Evolutionary conservation across 2,888 invertebrate species (phyloP).

Genomic region (Nomada ferruginata): DNA sequence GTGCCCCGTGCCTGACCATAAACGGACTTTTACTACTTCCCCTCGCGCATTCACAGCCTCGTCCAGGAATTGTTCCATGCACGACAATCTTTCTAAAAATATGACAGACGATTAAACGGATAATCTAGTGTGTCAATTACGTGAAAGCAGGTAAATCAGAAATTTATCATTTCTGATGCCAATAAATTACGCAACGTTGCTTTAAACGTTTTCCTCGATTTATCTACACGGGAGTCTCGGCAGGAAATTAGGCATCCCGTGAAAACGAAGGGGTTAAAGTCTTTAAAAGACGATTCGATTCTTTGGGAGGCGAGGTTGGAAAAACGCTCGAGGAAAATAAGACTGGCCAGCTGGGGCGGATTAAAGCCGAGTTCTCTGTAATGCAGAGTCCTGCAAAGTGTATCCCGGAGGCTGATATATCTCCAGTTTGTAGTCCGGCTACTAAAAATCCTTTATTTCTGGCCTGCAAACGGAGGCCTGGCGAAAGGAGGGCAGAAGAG

Average conservation of each 20-base stretch:
- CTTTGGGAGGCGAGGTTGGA: constrained; percentile 17
- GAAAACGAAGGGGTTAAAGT: neutral
- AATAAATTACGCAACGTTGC: too few species aligned
- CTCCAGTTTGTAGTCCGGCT: constrained; percentile 67
- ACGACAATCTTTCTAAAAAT: constrained; percentile 24
- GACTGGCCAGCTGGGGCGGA: constrained; percentile 53
- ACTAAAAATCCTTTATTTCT: constrained; percentile 73
- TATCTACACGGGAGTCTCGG: too few species aligned
- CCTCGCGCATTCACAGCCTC: neutral
- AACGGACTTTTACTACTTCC: constrained; percentile 52
- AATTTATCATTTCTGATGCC: too few species aligned
- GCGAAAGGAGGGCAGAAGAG: constrained; percentile 31
- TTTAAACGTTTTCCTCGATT: too few species aligned
- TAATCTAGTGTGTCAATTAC: neutral
- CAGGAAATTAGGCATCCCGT: too few species aligned
- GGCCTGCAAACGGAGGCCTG: constrained; percentile 31
- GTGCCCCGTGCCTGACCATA: constrained; percentile 39
- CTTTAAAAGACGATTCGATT: constrained; percentile 13
- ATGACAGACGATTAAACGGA: too few species aligned
- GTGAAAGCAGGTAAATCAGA: too few species aligned
- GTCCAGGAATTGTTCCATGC: neutral
- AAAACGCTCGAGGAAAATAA: constrained; percentile 61
- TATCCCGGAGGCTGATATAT: constrained; percentile 64
- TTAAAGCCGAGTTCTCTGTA: constrained; percentile 60
- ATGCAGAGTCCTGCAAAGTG: constrained; percentile 63